Conservation (phyloP, 2,888 invertebrate genomes). For the Dascillus cervinus region DNA sequence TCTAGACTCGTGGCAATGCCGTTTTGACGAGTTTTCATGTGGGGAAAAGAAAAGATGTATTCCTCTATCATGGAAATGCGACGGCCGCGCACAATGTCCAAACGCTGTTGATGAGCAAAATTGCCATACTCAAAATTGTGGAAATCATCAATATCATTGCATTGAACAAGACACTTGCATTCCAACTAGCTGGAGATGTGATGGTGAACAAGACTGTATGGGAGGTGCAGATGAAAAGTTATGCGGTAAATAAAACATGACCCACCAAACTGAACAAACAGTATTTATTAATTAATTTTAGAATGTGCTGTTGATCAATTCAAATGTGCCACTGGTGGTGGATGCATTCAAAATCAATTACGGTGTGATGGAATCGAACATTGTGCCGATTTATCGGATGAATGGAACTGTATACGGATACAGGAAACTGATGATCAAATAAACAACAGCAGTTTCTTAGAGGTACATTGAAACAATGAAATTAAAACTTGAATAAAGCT, state of each 20-base stretch:
- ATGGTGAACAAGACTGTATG: slow-evolving; percentile 50
- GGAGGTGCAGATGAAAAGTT: slow-evolving; percentile 52
- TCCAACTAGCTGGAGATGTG: slow-evolving; percentile 50
- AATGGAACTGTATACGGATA: slow-evolving; percentile 48
- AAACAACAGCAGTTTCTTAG: slow-evolving; percentile 10
- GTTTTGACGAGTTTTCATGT: slow-evolving; percentile 51
- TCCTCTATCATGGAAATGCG: slow-evolving; percentile 51
- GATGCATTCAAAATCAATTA: slow-evolving; percentile 46
- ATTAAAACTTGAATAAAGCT: slow-evolving; percentile 1
- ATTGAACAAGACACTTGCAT: slow-evolving; percentile 52
- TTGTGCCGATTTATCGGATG: slow-evolving; percentile 56
- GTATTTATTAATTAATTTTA: slow-evolving; percentile 19
- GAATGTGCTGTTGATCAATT: slow-evolving; percentile 50
- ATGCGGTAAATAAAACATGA: slow-evolving; percentile 36
- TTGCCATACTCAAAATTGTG: slow-evolving; percentile 44
- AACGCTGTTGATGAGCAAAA: slow-evolving; percentile 50
- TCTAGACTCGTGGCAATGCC: slow-evolving; percentile 39
- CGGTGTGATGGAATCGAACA: slow-evolving; percentile 53
- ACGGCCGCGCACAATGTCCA: slow-evolving; percentile 50
- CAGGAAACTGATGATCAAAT: slow-evolving; percentile 14
- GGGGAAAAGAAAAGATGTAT: slow-evolving; percentile 44
- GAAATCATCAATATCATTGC: slow-evolving; percentile 50
- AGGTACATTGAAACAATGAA: slow-evolving; percentile 13
- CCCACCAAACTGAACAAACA: slow-evolving; percentile 2
- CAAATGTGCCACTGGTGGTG: slow-evolving; percentile 51